Percentiles rank a stretch among this genome's conserved stretches.
phyloP scores from a whole-genome alignment of 2,113 vertebrate genomes.

The Orthonyx spaldingii region DNA sequence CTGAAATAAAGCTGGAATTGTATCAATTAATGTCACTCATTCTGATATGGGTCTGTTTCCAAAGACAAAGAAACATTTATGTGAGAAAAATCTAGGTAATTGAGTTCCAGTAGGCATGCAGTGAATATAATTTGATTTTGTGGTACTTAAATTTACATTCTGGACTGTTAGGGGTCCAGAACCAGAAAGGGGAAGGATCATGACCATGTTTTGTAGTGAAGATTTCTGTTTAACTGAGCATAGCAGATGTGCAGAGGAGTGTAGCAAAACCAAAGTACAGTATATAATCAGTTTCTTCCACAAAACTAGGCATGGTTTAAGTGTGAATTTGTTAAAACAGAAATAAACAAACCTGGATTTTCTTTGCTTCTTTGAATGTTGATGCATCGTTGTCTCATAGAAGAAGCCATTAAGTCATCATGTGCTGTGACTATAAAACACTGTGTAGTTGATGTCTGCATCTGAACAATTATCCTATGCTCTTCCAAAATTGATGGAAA shows the following conservation, averaged over 20 bases:
- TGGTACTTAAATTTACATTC: not conserved
- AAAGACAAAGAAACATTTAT: not conserved
- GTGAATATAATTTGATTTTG: not conserved
- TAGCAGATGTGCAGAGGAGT: not conserved
- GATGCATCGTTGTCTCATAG: not conserved
- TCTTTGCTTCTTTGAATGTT: not conserved
- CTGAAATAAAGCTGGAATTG: not conserved
- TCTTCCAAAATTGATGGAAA: accelerated
- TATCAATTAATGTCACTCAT: not conserved
- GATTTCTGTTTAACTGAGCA: not conserved
- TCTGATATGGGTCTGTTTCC: not conserved
- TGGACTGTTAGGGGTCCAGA: not conserved
- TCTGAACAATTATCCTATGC: not conserved
- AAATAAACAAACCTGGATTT: not conserved
- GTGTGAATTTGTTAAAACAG: not conserved
- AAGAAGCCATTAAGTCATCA: not conserved
- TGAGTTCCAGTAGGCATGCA: not conserved
- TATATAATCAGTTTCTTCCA: not conserved
- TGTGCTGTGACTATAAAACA: not conserved
- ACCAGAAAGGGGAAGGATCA: not conserved
- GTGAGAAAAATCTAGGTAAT: not conserved
- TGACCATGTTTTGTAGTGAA: not conserved
- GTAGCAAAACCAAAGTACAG: not conserved
- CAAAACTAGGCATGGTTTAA: not conserved
- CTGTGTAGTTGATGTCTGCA: not conserved